These are phyloP conservation scores for Choreutis nemorana DNA, from an alignment of 2,888 invertebrate genomes.

Conservation along the genomic window DNA sequence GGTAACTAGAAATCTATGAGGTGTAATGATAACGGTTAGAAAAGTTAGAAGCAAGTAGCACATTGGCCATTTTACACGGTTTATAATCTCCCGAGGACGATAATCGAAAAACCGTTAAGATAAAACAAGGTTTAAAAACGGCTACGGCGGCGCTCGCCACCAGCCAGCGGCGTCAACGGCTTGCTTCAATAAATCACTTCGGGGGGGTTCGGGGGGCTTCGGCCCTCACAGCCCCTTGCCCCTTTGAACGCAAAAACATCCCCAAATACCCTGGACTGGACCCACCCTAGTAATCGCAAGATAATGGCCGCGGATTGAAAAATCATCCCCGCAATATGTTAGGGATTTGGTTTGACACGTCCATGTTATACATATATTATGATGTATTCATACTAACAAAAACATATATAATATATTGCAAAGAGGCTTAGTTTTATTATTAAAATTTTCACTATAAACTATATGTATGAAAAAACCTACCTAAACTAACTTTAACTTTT, in stretches of 20 bases:
- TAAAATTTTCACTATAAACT: too few relatives aligned
- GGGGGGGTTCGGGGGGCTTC: slow-evolving; percentile 14
- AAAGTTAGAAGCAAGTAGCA: too few relatives aligned
- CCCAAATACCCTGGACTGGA: slow-evolving; percentile 51
- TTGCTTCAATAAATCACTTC: slow-evolving; percentile 47
- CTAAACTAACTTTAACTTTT: too few relatives aligned
- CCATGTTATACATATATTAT: too few relatives aligned
- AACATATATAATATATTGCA: too few relatives aligned
- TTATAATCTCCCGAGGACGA: slow-evolving; percentile 24
- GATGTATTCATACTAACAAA: too few relatives aligned
- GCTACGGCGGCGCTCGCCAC: slow-evolving; percentile 32
- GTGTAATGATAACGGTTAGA: too few relatives aligned
- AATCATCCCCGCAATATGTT: slow-evolving; percentile 49
- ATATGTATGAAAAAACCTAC: too few relatives aligned
- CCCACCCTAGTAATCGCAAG: slow-evolving; percentile 60
- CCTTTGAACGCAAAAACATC: slow-evolving; percentile 37
- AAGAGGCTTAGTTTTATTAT: too few relatives aligned
- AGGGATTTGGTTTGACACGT: slow-evolving; percentile 18
- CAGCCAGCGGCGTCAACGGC: slow-evolving; percentile 24
- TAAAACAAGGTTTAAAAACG: slow-evolving; percentile 39
- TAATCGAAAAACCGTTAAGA: slow-evolving; percentile 42
- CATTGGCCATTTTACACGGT: too few relatives aligned
- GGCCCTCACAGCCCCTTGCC: slow-evolving; percentile 7
- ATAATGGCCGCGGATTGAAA: slow-evolving; percentile 59
- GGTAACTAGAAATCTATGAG: too few relatives aligned